Evolutionary conservation across 1,140 invertebrate genomes (phyloP), one percentile per base, ranked within the genome.

Genomic region (Drosophila melanogaster): DNA sequence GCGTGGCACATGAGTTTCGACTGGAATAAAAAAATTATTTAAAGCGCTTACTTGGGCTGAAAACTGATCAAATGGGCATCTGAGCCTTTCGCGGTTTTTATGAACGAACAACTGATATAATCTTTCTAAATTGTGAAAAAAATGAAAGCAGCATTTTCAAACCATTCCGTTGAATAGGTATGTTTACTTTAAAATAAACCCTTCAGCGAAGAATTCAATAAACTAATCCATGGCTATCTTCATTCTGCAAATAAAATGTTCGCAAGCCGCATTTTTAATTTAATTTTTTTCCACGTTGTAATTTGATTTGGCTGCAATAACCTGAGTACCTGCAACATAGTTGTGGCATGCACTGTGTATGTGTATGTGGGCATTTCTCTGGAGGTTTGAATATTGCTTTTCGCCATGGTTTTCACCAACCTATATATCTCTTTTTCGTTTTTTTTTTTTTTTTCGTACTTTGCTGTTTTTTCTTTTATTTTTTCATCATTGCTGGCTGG

Each of bases 281-380:
- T 2, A 19, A 11, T 26, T 56, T 40, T 40, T 19, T 5, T 7
- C 22, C 6, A 15, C 15, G 22, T 14, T 40, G 15, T 37, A 24
- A 64, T 43, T 65, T 37, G 26, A 43, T 65, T 67, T 15, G 11
- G n/a, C 26, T 49, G 22, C 35, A 49, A 62, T 60, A 57, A 51
- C 50, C 78, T 71, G 74, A 75, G 66, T 64, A 65, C 35, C 78
- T 86, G 81, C 83, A 87, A 87, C 81, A 86, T 86, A 81, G 69
- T 78, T 81, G 83, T 44, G 83, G 59, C 30, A 24, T 43, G 49
- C 57, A 26, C 33, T 8, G 44, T 19, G 54, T 8, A 53, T 19
- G 54, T 66, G 19, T 30, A 54, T 66, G 19, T 22, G 19, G 37
- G 26, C 26, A 17, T 38, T 19, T 38, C 37, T 41, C 24, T 37